Evolutionary conservation across 2,797 vertebrate genomes (phyloP).

Genomic region (Molothrus ater): DNA sequence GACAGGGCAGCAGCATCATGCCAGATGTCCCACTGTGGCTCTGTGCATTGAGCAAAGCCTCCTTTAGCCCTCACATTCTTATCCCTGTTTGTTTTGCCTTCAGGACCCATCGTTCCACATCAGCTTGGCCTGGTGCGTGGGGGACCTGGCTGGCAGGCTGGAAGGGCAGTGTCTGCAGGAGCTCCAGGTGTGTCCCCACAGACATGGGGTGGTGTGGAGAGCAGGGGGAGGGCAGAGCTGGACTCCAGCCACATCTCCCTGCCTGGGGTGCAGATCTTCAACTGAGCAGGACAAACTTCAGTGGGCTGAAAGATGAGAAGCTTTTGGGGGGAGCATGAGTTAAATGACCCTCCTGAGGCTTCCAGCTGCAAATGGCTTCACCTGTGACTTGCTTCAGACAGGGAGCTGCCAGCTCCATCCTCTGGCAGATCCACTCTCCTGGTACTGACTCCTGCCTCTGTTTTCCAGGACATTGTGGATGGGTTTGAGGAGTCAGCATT

Average conservation of each 20-base stretch:
- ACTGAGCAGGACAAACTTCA: neutral
- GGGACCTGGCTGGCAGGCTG: constrained; percentile 78
- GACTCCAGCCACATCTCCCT: neutral
- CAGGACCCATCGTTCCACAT: constrained; percentile 94
- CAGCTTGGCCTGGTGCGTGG: constrained; percentile 93
- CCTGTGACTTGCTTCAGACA: neutral
- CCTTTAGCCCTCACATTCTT: neutral
- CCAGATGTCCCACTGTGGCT: neutral
- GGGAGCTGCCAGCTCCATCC: neutral
- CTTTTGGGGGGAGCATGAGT: fast-evolving
- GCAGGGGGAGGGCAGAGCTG: neutral
- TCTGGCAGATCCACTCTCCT: neutral
- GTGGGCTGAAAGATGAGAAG: neutral
- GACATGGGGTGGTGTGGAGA: neutral
- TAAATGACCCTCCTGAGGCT: neutral
- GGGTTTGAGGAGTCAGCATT: constrained; percentile 82
- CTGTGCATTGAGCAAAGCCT: neutral
- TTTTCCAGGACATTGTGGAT: constrained; percentile 81
- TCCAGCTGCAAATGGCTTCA: neutral
- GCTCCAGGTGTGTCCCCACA: constrained; percentile 83
- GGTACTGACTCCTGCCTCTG: neutral
- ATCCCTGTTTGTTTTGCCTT: neutral
- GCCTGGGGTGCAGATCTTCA: neutral
- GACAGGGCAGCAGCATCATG: neutral
- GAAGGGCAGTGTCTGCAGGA: constrained; percentile 76